Evolutionary conservation across 2,113 vertebrate species (phyloP).

Genomic region (Dromas ardeola): DNA sequence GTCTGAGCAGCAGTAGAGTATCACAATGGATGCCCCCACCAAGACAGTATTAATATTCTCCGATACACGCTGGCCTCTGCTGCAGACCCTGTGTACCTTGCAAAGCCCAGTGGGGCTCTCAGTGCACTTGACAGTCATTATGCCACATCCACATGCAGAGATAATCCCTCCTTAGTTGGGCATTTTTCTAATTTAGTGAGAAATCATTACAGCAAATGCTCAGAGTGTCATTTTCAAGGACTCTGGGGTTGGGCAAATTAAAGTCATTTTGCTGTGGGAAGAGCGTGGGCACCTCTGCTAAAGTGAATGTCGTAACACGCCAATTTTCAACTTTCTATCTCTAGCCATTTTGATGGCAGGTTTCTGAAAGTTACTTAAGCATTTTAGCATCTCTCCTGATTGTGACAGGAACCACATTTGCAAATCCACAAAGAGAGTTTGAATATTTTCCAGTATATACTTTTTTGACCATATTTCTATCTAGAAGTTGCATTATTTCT

Average conservation of each 20-base stretch:
- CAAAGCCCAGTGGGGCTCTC: slow-evolving; percentile 59
- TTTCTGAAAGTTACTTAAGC: slow-evolving; percentile 45
- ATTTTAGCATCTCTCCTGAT: neutral
- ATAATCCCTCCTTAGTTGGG: slow-evolving; percentile 71
- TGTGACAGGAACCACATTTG: neutral
- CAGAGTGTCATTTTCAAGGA: slow-evolving; percentile 67
- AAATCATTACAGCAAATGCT: slow-evolving; percentile 67
- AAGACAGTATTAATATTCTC: slow-evolving; percentile 59
- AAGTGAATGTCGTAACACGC: slow-evolving; percentile 37
- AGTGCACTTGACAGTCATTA: slow-evolving; percentile 68
- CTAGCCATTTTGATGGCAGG: slow-evolving; percentile 1
- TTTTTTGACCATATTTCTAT: neutral
- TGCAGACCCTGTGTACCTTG: slow-evolving; percentile 31
- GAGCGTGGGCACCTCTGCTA: slow-evolving; percentile 47
- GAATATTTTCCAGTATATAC: neutral
- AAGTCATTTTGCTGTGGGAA: slow-evolving; percentile 65
- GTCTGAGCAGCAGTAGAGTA: slow-evolving; percentile 33
- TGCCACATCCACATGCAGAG: slow-evolving; percentile 64
- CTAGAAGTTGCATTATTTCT: neutral
- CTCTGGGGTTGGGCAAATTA: slow-evolving; percentile 61
- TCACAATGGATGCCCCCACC: slow-evolving; percentile 42
- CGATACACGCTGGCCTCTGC: neutral
- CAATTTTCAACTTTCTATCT: slow-evolving; percentile 55
- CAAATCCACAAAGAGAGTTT: neutral
- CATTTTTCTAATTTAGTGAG: slow-evolving; percentile 72